phyloP scores from a whole-genome alignment of 2,797 vertebrate genomes.

The Rousettus madagascariensis region DNA sequence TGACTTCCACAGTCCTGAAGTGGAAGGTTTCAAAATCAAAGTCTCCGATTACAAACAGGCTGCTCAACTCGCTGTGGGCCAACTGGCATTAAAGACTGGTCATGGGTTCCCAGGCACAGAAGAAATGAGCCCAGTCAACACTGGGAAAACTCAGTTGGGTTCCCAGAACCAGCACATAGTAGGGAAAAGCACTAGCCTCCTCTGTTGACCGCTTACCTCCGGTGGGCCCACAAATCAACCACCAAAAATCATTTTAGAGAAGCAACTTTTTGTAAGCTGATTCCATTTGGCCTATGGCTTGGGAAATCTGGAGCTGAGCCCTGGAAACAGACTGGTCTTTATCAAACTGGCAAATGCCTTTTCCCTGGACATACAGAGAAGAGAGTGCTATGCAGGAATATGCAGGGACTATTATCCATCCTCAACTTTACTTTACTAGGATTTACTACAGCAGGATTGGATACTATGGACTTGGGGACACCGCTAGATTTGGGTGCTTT shows the following conservation, averaged over 20 bases:
- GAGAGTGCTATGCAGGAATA: not conserved
- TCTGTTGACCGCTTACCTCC: slow-evolving; percentile 9
- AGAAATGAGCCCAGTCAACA: slow-evolving; percentile 8
- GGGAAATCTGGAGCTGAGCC: slow-evolving; percentile 54
- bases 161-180: slow-evolving; percentile 46
- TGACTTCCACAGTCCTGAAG: not conserved
- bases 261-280: slow-evolving; percentile 38
- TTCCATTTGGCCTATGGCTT: slow-evolving; percentile 17
- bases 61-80: slow-evolving; percentile 37
- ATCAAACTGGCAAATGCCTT: slow-evolving; percentile 68
- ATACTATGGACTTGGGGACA: not conserved
- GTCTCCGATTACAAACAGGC: slow-evolving; percentile 65
- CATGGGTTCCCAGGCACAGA: slow-evolving; percentile 51
- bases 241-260: slow-evolving; percentile 40
- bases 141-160: slow-evolving; percentile 33
- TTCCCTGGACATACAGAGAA: not conserved
- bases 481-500: not conserved
- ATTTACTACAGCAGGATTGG: not conserved
- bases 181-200: not conserved
- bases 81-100: slow-evolving; percentile 66
- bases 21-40: slow-evolving; percentile 54
- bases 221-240: not conserved
- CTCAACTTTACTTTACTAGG: not conserved
- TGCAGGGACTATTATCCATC: not conserved
- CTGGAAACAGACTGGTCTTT: slow-evolving; percentile 54